Conservation (phyloP, 2,888 invertebrate species). For the Drosophila parthenogenetica region DNA sequence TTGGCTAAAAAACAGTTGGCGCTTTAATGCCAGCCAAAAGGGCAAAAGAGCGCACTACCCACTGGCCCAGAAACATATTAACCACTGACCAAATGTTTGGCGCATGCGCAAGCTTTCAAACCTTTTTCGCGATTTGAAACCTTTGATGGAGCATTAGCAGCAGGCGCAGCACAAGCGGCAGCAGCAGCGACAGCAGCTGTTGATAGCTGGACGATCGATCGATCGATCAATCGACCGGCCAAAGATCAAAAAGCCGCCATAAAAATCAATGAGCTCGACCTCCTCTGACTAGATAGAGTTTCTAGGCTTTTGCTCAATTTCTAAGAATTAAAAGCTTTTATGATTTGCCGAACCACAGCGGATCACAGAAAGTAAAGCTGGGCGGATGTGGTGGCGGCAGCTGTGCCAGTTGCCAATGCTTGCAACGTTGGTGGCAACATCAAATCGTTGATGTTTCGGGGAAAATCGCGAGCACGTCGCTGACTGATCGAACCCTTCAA, state of each 20-base stretch:
- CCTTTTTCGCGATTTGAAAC: slow-evolving; percentile 78
- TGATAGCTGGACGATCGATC: slow-evolving; percentile 30
- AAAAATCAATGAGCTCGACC: slow-evolving; percentile 74
- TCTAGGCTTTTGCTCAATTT: slow-evolving; percentile 71
- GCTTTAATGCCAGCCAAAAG: slow-evolving; percentile 28
- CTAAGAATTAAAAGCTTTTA: slow-evolving; percentile 74
- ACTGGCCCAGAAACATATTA: slow-evolving; percentile 41
- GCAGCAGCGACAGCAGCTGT: slow-evolving; percentile 53
- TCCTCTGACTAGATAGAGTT: slow-evolving; percentile 74
- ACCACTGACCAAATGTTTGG: slow-evolving; percentile 67
- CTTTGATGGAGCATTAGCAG: slow-evolving; percentile 37
- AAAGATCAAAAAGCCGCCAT: slow-evolving; percentile 74
- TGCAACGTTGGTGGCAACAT: slow-evolving; percentile 68
- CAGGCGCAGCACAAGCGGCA: slow-evolving; percentile 35
- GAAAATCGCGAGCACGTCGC: slow-evolving; percentile 63
- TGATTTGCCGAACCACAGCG: slow-evolving; percentile 68
- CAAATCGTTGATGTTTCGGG: slow-evolving; percentile 53
- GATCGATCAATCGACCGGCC: slow-evolving; percentile 62
- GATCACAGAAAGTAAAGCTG: slow-evolving; percentile 59
- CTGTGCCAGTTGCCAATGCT: slow-evolving; percentile 60
- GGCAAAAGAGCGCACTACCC: slow-evolving; percentile 22
- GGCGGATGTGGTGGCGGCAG: slow-evolving; percentile 49
- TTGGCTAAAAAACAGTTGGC: slow-evolving; percentile 14
- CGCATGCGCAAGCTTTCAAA: slow-evolving; percentile 78
- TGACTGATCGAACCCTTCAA: slow-evolving; percentile 29